These are phyloP conservation scores for Lutraria lutraria DNA, from an alignment of 2,888 invertebrate species.

Conservation along the genomic window DNA sequence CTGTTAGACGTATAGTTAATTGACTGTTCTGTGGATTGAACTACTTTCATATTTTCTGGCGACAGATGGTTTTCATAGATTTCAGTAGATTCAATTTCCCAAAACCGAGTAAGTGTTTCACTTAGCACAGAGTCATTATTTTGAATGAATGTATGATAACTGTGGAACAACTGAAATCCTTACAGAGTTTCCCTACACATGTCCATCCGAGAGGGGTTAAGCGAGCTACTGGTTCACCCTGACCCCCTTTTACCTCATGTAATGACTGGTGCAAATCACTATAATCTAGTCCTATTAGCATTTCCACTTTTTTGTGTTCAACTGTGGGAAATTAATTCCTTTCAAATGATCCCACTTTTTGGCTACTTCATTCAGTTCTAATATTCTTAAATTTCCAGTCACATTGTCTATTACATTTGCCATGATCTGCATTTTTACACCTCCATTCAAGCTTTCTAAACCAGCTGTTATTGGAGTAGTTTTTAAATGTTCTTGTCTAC, in stretches of 20 bases:
- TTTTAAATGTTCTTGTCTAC: neutral
- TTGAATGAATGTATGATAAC: constrained; percentile 22
- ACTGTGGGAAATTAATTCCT: constrained; percentile 38
- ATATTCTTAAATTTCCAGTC: constrained; percentile 23
- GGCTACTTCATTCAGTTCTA: neutral
- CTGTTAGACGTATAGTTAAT: constrained; percentile 1
- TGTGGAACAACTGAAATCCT: constrained; percentile 23
- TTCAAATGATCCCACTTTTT: constrained; percentile 27
- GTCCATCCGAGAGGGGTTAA: constrained; percentile 41
- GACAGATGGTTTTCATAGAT: neutral
- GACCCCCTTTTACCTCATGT: constrained; percentile 10
- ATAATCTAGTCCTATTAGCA: constrained; percentile 38
- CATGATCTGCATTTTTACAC: neutral
- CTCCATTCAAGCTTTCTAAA: neutral
- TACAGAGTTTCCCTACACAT: constrained; percentile 26
- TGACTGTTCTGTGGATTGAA: constrained; percentile 36
- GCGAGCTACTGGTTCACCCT: constrained; percentile 24
- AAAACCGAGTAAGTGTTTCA: constrained; percentile 31
- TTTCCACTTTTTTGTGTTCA: constrained; percentile 1
- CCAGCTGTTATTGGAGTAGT: neutral
- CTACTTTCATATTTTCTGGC: no score
- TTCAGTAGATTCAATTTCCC: constrained; percentile 43
- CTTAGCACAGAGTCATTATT: constrained; percentile 6
- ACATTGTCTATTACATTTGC: constrained; percentile 30
- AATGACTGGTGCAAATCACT: constrained; percentile 4